Evolutionary conservation across 2,113 vertebrate genomes (phyloP), one percentile per base, ranked within the genome.

Genomic region (Anser brachyrhynchus): DNA sequence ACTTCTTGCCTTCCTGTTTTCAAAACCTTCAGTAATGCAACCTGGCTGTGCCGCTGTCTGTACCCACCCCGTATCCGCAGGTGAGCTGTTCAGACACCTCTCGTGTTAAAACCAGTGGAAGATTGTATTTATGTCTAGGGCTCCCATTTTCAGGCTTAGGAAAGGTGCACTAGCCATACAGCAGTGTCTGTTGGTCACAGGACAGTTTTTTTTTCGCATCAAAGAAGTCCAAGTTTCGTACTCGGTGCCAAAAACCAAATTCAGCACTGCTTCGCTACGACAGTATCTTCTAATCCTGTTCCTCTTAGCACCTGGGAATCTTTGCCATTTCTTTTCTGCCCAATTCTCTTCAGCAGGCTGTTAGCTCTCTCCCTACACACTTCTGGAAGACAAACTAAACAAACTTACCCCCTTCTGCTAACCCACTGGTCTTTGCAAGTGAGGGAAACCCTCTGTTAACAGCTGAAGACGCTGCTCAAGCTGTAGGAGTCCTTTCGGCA

Each of bases 361-460:
- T 25, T 26, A 31, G 22, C 41, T 61, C 52, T 13, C 18, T 37
- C 13, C 17, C 49, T 21, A 11, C 13, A 4, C 1, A 1, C 20
- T 69, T 43, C 44, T 74, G 39, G 43, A 66, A 51, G 64, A 43
- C 6, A 75, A 61, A 22, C 0, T 26, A 71, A 84, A 65, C 8
- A n/a, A n/a, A 6, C 3, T n/a, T 1, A 21, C 51, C 37, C 35
- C 21, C 9, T 43, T 71, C 43, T 23, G 10, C 9, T 6, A 19
- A 71, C 22, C 10, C 35, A 26, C 10, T 33, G 16, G 29, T n/a
- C 37, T 20, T 29, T 41, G 58, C 80, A 35, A 7, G 54, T 2
- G 16, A 81, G 51, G 57, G 1, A 28, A 93, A 77, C 5, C 54
- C 54, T 76, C 33, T 7, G 1, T 3, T 22, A 11, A 13, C 0